These are phyloP conservation scores for Ispidina lecontei DNA, from an alignment of 2,797 vertebrate species.

Conservation along the genomic window DNA sequence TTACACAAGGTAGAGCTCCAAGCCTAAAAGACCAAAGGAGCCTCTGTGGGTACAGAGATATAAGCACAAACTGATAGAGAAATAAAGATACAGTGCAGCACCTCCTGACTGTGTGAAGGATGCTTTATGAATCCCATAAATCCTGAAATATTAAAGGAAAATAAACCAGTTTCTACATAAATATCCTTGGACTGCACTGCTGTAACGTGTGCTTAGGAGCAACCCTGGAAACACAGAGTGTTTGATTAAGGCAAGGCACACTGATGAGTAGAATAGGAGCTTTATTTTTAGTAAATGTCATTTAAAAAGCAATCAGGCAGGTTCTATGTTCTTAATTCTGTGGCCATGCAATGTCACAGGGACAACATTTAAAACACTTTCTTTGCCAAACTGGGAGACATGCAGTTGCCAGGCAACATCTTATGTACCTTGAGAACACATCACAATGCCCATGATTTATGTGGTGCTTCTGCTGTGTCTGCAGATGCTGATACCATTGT, in stretches of 20 bases:
- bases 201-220: not conserved
- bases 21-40: not conserved
- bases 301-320: not conserved
- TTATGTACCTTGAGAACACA: constrained; percentile 1
- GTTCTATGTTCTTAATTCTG: not conserved
- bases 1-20: not conserved
- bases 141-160: not conserved
- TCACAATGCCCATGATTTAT: constrained; percentile 17
- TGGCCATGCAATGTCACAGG: not conserved
- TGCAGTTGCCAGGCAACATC: constrained; percentile 67
- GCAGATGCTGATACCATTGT: not conserved
- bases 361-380: constrained; percentile 16
- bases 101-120: not conserved
- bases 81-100: not conserved
- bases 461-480: not conserved
- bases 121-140: not conserved
- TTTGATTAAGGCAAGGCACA: not conserved
- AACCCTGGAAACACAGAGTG: not conserved
- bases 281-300: not conserved
- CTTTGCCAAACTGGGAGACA: not conserved
- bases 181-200: not conserved
- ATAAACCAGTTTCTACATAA: not conserved
- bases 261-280: not conserved
- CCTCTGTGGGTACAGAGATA: not conserved
- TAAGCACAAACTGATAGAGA: not conserved